Conservation (phyloP, 2,113 vertebrate genomes). For the Theropithecus gelada region DNA sequence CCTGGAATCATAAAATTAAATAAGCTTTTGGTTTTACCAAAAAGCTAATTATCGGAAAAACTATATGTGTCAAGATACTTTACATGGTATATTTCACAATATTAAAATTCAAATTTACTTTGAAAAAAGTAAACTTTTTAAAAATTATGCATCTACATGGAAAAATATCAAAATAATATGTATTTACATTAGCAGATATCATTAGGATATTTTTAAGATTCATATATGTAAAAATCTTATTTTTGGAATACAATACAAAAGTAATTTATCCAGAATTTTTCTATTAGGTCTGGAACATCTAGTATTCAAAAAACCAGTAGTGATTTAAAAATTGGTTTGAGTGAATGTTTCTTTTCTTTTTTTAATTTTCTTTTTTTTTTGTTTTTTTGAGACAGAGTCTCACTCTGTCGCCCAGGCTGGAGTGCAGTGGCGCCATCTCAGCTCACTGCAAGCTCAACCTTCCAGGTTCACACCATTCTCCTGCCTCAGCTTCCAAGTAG, state of each 20-base stretch:
- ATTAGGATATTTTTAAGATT: background rate
- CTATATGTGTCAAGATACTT: background rate
- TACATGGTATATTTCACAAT: background rate
- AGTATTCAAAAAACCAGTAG: background rate
- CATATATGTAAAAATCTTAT: background rate
- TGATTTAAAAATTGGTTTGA: background rate
- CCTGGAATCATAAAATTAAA: background rate
- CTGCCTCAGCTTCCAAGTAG: too few relatives aligned
- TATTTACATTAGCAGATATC: background rate
- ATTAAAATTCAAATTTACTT: background rate
- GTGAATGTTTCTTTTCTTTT: too few relatives aligned
- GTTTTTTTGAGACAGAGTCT: too few relatives aligned
- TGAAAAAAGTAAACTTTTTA: background rate
- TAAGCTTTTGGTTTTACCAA: background rate
- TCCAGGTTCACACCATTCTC: too few relatives aligned
- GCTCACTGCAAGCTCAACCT: too few relatives aligned
- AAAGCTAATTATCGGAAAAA: background rate
- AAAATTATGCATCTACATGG: background rate
- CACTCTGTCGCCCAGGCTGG: too few relatives aligned
- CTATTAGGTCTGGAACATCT: background rate
- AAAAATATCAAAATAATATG: background rate
- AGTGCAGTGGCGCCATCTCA: too few relatives aligned
- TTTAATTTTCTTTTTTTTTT: too few relatives aligned
- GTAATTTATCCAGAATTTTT: background rate
- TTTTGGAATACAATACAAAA: background rate